Evolutionary conservation across 2,113 vertebrate species (phyloP).

Genomic region (Lagenorhynchus albirostris): DNA sequence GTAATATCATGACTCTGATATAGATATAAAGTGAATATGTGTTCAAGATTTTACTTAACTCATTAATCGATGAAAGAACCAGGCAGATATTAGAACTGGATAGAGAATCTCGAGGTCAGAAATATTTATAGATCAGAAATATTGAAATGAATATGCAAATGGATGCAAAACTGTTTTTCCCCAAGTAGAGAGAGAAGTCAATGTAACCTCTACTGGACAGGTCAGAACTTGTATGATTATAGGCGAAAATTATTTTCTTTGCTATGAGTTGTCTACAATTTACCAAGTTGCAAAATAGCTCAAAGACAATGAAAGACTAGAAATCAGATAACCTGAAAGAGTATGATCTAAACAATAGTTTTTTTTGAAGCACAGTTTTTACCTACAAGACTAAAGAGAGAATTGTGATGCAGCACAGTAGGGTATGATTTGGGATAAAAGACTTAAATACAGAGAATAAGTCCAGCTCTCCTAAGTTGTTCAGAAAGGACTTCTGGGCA

Average conservation of each 20-base stretch:
- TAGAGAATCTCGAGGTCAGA: neutral
- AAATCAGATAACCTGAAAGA: neutral
- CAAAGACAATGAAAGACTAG: neutral
- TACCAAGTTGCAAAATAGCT: neutral
- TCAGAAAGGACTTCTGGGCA: neutral
- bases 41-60: constrained; percentile 21
- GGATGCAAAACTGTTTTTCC: neutral
- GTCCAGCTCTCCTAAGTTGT: neutral
- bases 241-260: neutral
- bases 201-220: neutral
- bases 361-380: neutral
- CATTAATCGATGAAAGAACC: neutral
- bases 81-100: neutral
- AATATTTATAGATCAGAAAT: constrained; percentile 1
- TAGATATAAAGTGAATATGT: neutral
- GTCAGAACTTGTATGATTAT: neutral
- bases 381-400: neutral
- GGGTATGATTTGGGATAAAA: neutral
- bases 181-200: neutral
- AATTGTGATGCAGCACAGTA: neutral
- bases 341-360: neutral
- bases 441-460: neutral
- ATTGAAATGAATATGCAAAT: neutral
- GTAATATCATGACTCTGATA: neutral
- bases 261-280: neutral